Evolutionary conservation across 2,888 invertebrate genomes (phyloP), one percentile per base, ranked within the genome.

Genomic region (Ochropleura plecta): DNA sequence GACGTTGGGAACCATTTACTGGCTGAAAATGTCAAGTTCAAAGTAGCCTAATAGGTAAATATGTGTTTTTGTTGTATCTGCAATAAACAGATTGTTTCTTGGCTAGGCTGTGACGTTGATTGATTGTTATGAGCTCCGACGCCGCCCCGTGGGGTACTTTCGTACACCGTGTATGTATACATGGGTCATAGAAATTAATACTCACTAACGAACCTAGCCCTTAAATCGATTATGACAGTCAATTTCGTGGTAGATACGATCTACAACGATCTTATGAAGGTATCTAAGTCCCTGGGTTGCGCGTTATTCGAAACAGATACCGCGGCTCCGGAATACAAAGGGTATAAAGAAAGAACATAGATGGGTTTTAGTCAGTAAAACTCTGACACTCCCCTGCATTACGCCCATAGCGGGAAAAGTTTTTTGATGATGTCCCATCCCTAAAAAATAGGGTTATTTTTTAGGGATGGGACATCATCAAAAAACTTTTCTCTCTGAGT

Each of bases 71-170:
- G 46, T 74, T 40, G 60, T 48, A 12, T 70, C 62, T 74, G 69
- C 53, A 79, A 64, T 74, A 72, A 69, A 70, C 70, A 82, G 71
- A 79, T 70, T 79, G 76, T 53, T 46, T 66, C 68, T 83, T 53
- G 65, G 20, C 64, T 60, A 67, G 3, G 64, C 40, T 18, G 46
- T 77, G 81, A 81, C 81, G 82, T 81, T 80, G 80, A 80, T 80
- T 81, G 78, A 80, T 79, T 57, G 78, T 77, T 48, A 80, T 65
- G 60, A 72, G 49, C 53, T 40, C 55, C 75, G 55, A 16, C 53
- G 40, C 51, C 53, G 5, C 68, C 65, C 75, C 14, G 42, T 57
- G 40, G 44, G 49, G 40, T 62, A 70, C 55, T 66, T 49, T 44
- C 46, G 42, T 48, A 53, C 30, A 30, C 64, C n/a, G n/a, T 49